Evolutionary conservation across 1,140 invertebrate genomes (phyloP).

Genomic region (Macrotrachela quadricornifera): DNA sequence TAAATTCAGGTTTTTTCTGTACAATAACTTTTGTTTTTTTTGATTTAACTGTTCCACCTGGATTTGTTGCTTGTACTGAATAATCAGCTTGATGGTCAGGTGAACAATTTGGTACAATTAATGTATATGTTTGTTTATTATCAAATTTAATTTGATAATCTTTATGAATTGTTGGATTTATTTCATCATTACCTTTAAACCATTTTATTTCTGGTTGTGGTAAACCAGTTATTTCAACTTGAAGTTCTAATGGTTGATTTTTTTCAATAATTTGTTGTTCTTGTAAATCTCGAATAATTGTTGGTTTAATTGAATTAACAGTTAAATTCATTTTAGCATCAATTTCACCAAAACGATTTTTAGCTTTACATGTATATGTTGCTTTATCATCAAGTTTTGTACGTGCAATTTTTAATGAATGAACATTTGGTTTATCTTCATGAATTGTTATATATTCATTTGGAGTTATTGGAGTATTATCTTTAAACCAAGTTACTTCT

Average conservation of each 20-base stretch:
- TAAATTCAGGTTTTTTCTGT: not conserved
- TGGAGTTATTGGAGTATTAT: slow-evolving; percentile 9
- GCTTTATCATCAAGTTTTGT: slow-evolving; percentile 48
- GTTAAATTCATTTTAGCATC: slow-evolving; percentile 34
- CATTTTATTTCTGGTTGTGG: slow-evolving; percentile 1
- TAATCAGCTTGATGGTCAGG: not conserved
- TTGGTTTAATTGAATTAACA: too few species aligned
- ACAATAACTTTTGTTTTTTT: slow-evolving; percentile 4
- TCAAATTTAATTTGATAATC: not conserved
- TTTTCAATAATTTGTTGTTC: too few species aligned
- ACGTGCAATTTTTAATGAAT: slow-evolving; percentile 48
- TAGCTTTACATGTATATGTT: slow-evolving; percentile 32
- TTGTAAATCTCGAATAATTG: too few species aligned
- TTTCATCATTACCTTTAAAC: slow-evolving; percentile 15
- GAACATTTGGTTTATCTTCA: slow-evolving; percentile 5
- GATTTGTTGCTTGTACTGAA: slow-evolving; percentile 1
- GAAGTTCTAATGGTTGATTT: slow-evolving; percentile 2
- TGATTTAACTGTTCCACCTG: slow-evolving; percentile 1
- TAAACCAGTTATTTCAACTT: slow-evolving; percentile 7
- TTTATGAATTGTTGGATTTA: slow-evolving; percentile 6
- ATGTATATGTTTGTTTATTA: not conserved
- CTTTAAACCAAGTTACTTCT: slow-evolving; percentile 27
- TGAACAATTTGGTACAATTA: not conserved
- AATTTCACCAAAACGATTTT: slow-evolving; percentile 34
- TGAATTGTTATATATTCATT: not conserved